Percentiles rank a stretch among this genome's conserved stretches.
These are phyloP conservation scores for Oscheius sp. DNA, from an alignment of 1,140 invertebrate genomes.

Conservation along the genomic window DNA sequence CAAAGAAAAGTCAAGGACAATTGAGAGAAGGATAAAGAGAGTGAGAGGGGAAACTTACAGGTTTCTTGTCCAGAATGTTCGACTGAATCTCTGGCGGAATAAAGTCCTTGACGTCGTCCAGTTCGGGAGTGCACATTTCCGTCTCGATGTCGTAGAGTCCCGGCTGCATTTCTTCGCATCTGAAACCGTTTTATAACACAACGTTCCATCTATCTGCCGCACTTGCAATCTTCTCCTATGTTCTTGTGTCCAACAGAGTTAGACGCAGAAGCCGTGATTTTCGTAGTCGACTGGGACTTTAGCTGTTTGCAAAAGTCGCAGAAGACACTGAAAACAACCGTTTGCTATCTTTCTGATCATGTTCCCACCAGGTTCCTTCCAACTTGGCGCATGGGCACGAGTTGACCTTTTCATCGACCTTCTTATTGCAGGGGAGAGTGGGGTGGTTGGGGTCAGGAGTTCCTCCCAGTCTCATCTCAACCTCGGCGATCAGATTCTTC, in stretches of 20 bases:
- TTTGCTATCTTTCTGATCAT: neutral
- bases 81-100: conserved; percentile 59
- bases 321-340: conserved; percentile 50
- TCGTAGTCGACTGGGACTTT: conserved; percentile 43
- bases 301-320: conserved; percentile 61
- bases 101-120: conserved; percentile 60
- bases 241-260: conserved; percentile 12
- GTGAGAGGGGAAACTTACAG: conserved; percentile 36
- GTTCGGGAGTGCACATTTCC: conserved; percentile 61
- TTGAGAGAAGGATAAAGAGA: neutral
- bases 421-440: conserved; percentile 59
- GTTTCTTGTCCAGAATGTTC: conserved; percentile 60
- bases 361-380: conserved; percentile 56
- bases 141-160: conserved; percentile 61
- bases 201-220: neutral
- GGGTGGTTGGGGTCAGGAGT: conserved; percentile 60
- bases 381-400: conserved; percentile 60
- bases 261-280: conserved; percentile 15
- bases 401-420: conserved; percentile 61
- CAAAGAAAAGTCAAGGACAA: too few species aligned
- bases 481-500: conserved; percentile 57
- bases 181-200: conserved; percentile 11
- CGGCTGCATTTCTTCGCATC: conserved; percentile 43
- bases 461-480: conserved; percentile 61
- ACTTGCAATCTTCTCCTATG: conserved; percentile 40